Percentiles rank a stretch among this genome's conserved stretches.
Evolutionary conservation across 2,797 vertebrate species (phyloP).

Genomic region (Pithecia hirsuta): DNA sequence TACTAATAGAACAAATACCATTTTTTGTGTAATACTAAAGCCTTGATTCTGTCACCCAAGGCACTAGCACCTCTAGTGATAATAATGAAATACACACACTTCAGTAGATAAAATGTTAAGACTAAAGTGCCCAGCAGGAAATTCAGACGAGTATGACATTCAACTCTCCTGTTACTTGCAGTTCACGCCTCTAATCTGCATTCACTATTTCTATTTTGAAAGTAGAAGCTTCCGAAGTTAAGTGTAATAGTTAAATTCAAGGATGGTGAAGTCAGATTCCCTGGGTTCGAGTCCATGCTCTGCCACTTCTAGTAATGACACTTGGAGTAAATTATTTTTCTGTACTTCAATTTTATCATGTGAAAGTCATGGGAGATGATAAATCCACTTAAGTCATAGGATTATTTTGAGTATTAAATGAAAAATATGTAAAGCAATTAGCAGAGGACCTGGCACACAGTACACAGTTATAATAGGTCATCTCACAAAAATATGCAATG

Average conservation of each 20-base stretch:
- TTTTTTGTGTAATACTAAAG: conserved; percentile 38
- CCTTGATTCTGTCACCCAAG: neutral
- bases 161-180: neutral
- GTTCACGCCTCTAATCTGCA: neutral
- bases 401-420: neutral
- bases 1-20: neutral
- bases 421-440: conserved; percentile 1
- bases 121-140: conserved; percentile 41
- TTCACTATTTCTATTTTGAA: neutral
- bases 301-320: neutral
- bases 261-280: neutral
- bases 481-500: neutral
- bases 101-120: conserved; percentile 37
- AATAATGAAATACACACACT: neutral
- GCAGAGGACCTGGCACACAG: neutral
- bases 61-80: neutral
- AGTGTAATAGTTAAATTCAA: neutral
- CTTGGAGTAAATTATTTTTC: neutral
- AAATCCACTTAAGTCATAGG: neutral
- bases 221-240: neutral
- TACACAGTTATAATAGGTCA: neutral
- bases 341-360: neutral
- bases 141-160: conserved; percentile 7
- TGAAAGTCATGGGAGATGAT: neutral
- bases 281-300: conserved; percentile 21